phyloP scores from a whole-genome alignment of 2,888 invertebrate genomes.

The Drosophila flavopinicola region DNA sequence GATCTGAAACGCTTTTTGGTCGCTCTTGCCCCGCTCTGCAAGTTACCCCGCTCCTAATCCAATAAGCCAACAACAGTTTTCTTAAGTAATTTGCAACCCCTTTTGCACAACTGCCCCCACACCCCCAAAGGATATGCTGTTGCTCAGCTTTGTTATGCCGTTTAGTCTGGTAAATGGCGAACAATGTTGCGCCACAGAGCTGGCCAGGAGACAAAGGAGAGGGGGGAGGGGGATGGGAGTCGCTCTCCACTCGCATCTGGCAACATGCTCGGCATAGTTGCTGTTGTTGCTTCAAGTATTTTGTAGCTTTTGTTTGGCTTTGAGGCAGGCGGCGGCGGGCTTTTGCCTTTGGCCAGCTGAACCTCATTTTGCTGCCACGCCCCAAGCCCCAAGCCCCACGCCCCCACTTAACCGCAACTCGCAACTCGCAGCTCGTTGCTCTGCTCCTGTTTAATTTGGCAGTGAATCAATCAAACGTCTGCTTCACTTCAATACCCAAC shows the following conservation, averaged over 20 bases:
- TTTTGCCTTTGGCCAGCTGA: slow-evolving; percentile 26
- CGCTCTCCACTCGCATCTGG: slow-evolving; percentile 10
- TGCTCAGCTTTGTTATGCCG: slow-evolving; percentile 68
- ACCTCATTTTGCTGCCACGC: slow-evolving; percentile 20
- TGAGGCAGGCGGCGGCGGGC: slow-evolving; percentile 27
- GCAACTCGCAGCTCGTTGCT: no score
- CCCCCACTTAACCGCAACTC: slow-evolving; percentile 46
- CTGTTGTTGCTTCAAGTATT: slow-evolving; percentile 63
- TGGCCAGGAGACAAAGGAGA: slow-evolving; percentile 11
- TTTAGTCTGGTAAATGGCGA: slow-evolving; percentile 73
- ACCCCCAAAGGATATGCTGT: slow-evolving; percentile 2
- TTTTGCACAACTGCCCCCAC: neutral
- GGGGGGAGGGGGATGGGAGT: neutral
- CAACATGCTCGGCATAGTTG: slow-evolving; percentile 69
- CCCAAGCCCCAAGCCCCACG: no score
- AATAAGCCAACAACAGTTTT: slow-evolving; percentile 79
- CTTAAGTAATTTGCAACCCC: slow-evolving; percentile 75
- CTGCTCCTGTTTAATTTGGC: slow-evolving; percentile 41
- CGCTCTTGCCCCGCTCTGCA: slow-evolving; percentile 1
- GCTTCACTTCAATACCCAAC: slow-evolving; percentile 65
- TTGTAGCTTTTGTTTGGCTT: slow-evolving; percentile 72
- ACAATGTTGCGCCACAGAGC: slow-evolving; percentile 62
- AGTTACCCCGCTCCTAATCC: slow-evolving; percentile 62
- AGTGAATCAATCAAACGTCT: slow-evolving; percentile 76
- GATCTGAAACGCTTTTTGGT: slow-evolving; percentile 59